Base-by-base conservation (phyloP, 2,888 invertebrate genomes). In the Lasioglossum lativentre region DNA sequence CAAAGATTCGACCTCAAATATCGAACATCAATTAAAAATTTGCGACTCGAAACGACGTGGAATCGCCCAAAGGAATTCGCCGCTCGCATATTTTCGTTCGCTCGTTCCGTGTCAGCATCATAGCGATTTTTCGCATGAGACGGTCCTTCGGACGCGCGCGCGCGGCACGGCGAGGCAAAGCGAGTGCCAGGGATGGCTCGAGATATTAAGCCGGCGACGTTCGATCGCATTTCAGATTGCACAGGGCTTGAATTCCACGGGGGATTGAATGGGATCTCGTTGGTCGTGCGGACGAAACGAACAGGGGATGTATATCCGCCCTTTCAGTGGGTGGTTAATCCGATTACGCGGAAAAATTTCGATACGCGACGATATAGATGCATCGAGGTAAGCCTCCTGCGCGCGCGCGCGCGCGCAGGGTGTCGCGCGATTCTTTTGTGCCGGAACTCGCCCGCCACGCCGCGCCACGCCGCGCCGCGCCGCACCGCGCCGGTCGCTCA, bases 181-280 rank as follows among this genome's bases (percentile, higher is more conserved):
- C 73, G 66, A 75, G 80, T 27, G 68, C 16, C 34, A 27, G 45
- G 75, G 74, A 70, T 47, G 82, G 86, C 79, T 77, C 75, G 78
- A 87, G 89, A 90, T 91, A 92, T 91, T 91, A 91, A 88, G 87
- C 88, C 79, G 77, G 77, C 88, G 87, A 85, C 87, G 86, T 90
- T 91, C 90, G 92, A 92, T 92, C 91, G 92, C 91, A 89, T 92
- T 91, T 92, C 90, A 90, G 90, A 92, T 92, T 92, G 89, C 86
- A 85, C 87, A 78, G 89, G 72, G 89, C 79, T 90, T 80, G 89
- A 89, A 90, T 92, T 90, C 92, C 89, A 83, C 81, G 89, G 79
- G 88, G 88, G 88, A 92, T 91, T 89, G 91, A 92, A 91, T 89
- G 91, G 89, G 89, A 92, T 91, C 90, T 86, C 88, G 83, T 90